A percentile compares a stretch with the other conserved stretches of the same genome.
Evolutionary conservation across 2,113 vertebrate species (phyloP).

Genomic region (Thymallus thymallus): DNA sequence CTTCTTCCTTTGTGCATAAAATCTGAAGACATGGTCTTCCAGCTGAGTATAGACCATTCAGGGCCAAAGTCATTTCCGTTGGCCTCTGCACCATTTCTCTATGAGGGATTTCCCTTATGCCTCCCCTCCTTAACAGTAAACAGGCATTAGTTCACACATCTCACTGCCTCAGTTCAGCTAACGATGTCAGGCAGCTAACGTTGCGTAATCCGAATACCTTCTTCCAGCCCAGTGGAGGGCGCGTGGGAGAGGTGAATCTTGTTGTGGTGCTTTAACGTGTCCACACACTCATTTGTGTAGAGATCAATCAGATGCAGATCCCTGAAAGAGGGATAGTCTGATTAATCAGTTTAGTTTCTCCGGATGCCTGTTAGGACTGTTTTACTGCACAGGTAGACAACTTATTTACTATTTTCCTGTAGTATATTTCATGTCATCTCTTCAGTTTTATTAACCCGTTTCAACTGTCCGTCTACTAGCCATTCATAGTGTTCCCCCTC

Average conservation of each 20-base stretch:
- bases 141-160: slow-evolving; percentile 6
- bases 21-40: not conserved
- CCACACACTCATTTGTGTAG: too few relatives aligned
- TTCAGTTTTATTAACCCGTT: not conserved
- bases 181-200: slow-evolving; percentile 17
- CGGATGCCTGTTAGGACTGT: too few relatives aligned
- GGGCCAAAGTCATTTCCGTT: not conserved
- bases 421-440: too few relatives aligned
- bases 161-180: slow-evolving; percentile 33
- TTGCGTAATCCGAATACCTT: slow-evolving; percentile 29
- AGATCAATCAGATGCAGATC: too few relatives aligned
- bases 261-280: too few relatives aligned
- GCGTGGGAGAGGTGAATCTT: not conserved
- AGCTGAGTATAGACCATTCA: not conserved
- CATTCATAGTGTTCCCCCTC: not conserved
- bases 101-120: slow-evolving; percentile 1
- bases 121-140: slow-evolving; percentile 21
- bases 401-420: too few relatives aligned
- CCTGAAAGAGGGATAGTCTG: too few relatives aligned
- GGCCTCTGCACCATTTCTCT: not conserved
- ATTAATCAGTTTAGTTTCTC: too few relatives aligned
- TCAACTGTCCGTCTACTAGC: not conserved
- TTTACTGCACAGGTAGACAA: too few relatives aligned
- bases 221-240: slow-evolving; percentile 39
- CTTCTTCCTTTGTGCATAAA: not conserved